Conservation (phyloP, 2,797 vertebrate genomes). For the Geotrypetes seraphini region DNA sequence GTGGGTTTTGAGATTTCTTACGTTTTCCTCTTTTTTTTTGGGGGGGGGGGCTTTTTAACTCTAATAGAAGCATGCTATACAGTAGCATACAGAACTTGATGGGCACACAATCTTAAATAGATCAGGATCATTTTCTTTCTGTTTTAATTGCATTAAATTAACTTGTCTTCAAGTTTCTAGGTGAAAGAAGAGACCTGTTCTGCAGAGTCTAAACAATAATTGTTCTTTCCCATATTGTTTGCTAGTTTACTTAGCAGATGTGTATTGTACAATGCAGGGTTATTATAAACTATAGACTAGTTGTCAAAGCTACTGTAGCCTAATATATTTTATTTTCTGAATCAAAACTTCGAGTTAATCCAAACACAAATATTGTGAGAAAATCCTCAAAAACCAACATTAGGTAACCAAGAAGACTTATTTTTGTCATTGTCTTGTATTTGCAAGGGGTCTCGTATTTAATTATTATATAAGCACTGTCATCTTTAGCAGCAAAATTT, state of each 20-base stretch:
- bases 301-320: constrained; percentile 31
- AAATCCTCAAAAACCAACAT: constrained; percentile 51
- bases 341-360: constrained; percentile 44
- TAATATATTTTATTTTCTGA: constrained; percentile 48
- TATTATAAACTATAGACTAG: constrained; percentile 40
- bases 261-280: constrained; percentile 50
- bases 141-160: constrained; percentile 12
- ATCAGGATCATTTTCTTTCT: constrained; percentile 38
- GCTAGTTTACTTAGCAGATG: constrained; percentile 39
- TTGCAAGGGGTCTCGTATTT: constrained; percentile 67
- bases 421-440: constrained; percentile 60
- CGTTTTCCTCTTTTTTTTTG: too few relatives aligned
- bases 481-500: constrained; percentile 77
- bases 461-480: constrained; percentile 69
- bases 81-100: constrained; percentile 50
- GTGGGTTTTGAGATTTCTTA: too few relatives aligned
- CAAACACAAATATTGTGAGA: constrained; percentile 48
- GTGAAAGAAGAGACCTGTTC: constrained; percentile 47
- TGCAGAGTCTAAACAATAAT: constrained; percentile 30
- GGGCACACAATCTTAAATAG: constrained; percentile 48
- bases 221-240: constrained; percentile 41
- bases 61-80: constrained; percentile 38
- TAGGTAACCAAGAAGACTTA: constrained; percentile 48
- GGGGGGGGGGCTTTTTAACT: constrained; percentile 36
- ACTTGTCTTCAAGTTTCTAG: constrained; percentile 28